Evolutionary conservation across 2,888 invertebrate genomes (phyloP).

Genomic region (Drosophila subquinaria): DNA sequence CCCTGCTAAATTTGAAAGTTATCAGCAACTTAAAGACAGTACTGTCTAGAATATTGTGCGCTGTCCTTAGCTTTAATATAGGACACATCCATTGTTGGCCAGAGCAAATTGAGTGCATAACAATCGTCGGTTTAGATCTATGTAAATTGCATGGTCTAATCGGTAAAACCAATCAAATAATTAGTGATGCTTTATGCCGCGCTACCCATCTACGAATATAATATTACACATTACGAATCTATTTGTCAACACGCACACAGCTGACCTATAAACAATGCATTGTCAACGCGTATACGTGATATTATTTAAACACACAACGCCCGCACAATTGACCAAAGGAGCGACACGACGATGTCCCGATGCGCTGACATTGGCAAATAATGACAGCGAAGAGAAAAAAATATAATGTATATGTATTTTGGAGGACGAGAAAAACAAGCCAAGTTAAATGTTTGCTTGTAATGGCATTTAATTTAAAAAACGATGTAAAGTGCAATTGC

Average conservation of each 20-base stretch:
- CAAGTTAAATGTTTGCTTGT: constrained; percentile 1
- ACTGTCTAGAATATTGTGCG: not conserved
- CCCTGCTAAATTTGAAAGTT: not conserved
- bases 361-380: constrained; percentile 26
- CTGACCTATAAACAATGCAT: constrained; percentile 42
- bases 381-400: constrained; percentile 12
- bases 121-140: constrained; percentile 9
- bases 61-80: not conserved
- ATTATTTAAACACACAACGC: constrained; percentile 44
- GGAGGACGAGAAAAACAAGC: constrained; percentile 1
- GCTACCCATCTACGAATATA: constrained; percentile 6
- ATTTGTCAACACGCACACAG: constrained; percentile 43
- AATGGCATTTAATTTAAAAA: not conserved
- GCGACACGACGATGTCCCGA: constrained; percentile 10
- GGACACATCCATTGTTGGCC: not conserved
- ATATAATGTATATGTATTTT: not conserved
- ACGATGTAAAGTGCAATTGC: not conserved
- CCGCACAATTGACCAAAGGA: constrained; percentile 72
- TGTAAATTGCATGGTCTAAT: constrained; percentile 34
- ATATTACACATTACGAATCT: constrained; percentile 44
- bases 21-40: not conserved
- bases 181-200: constrained; percentile 28
- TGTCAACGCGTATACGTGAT: constrained; percentile 56
- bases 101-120: constrained; percentile 2
- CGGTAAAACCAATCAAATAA: constrained; percentile 42